These are phyloP conservation scores for Propithecus deckenii DNA, from an alignment of 2,797 vertebrate genomes.

Conservation along the genomic window DNA sequence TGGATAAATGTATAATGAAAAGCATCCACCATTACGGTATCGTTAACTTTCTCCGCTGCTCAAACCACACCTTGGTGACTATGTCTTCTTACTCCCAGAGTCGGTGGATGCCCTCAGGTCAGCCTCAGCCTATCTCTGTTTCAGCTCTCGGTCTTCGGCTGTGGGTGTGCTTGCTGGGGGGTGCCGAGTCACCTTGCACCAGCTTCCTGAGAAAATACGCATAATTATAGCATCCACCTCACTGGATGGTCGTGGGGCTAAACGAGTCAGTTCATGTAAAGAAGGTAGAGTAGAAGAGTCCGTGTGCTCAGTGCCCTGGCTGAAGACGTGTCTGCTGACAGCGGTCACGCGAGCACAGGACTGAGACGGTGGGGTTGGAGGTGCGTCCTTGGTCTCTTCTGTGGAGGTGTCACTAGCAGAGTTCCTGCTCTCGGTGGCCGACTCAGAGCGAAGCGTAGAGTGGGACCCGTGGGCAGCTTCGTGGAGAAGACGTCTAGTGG, in stretches of 20 bases:
- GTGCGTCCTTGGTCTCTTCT: fast-evolving
- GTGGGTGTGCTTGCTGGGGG: fast-evolving
- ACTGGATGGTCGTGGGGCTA: fast-evolving
- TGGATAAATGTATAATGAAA: not conserved
- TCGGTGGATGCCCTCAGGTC: fast-evolving
- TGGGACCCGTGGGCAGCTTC: fast-evolving
- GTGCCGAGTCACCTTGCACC: not conserved
- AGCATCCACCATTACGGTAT: fast-evolving
- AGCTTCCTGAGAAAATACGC: not conserved
- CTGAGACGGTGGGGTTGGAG: fast-evolving
- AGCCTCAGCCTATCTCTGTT: not conserved
- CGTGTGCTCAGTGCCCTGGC: fast-evolving
- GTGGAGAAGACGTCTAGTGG: too few relatives aligned
- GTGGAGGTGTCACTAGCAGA: fast-evolving
- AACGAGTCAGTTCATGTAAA: fast-evolving
- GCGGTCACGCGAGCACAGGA: fast-evolving
- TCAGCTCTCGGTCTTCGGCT: fast-evolving
- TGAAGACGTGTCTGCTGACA: fast-evolving
- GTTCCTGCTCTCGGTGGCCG: not conserved
- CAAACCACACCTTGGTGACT: not conserved
- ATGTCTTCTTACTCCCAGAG: not conserved
- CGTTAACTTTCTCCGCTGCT: not conserved
- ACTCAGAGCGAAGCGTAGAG: fast-evolving
- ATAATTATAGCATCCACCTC: fast-evolving
- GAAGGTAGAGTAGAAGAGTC: fast-evolving